These are phyloP conservation scores for Mesoligia furuncula DNA, from an alignment of 2,888 invertebrate species.

Conservation along the genomic window DNA sequence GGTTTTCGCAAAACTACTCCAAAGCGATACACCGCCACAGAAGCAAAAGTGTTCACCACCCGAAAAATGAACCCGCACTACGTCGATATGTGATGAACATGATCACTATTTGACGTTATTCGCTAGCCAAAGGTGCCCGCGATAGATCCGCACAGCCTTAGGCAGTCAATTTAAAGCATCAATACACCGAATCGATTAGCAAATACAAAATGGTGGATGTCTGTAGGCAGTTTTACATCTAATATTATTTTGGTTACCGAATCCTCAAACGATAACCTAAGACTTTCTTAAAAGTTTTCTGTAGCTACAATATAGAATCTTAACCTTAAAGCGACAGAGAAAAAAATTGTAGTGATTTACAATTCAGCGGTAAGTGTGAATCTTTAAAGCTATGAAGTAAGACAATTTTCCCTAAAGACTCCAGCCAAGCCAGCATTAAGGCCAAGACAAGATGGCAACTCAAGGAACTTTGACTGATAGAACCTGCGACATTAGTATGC, in stretches of 20 bases:
- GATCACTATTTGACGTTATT: conserved; percentile 24
- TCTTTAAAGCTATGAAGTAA: neutral
- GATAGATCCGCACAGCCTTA: conserved; percentile 2
- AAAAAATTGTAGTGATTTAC: neutral
- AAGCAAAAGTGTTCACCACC: conserved; percentile 30
- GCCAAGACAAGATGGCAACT: neutral
- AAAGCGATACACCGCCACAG: neutral
- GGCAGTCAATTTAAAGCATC: conserved; percentile 17
- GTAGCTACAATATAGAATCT: neutral
- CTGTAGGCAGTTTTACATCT: too few relatives aligned
- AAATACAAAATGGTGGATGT: conserved; percentile 1
- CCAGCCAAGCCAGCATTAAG: too few relatives aligned
- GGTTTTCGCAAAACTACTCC: neutral
- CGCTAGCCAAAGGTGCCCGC: conserved; percentile 18
- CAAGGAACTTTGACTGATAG: neutral
- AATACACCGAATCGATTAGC: neutral
- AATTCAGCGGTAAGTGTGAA: neutral
- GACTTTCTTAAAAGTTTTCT: neutral
- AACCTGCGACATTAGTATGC: neutral
- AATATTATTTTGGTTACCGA: neutral
- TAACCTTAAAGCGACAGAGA: neutral
- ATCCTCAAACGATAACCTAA: neutral
- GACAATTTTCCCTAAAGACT: neutral
- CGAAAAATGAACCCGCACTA: conserved; percentile 16
- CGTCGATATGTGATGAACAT: neutral